Evolutionary conservation across 64 coral and sea anemone genomes (phyloP), one percentile per base, ranked within the genome.

Genomic region (Pocillopora damicornis): DNA sequence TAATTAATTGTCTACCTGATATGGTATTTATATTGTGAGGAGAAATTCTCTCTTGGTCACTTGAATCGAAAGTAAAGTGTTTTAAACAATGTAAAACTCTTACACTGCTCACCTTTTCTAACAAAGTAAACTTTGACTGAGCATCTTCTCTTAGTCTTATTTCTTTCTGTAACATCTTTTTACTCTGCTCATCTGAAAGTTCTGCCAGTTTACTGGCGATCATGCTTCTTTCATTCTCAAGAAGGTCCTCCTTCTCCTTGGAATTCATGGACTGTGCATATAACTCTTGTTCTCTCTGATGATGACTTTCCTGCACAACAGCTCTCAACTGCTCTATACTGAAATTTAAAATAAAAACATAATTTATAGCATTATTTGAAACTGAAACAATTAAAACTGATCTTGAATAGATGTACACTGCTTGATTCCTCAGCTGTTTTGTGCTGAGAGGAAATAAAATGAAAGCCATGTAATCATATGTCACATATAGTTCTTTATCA

Each of bases 71-170:
- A 0, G 0, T 30, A 30, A 30, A 30, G 30, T 30, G 30, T 22
- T 22, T 68, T 15, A 17, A 68, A 22, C 23, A 68, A 67, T 7
- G 0, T 12, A 37, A 51, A 15, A 16, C 15, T 16, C 30, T 34
- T 64, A 2, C 34, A 2, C 10, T 9, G 22, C 90, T 75, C 20
- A 98, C 96, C 90, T 91, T 98, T 36, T 98, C 96, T 36, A 98
- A 87, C 34, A 86, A 38, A 11, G 92, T 68, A 78, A 98, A 98
- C 68, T 95, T 98, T 63, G 93, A 80, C 35, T 98, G 96, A 58
- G 96, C 96, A 71, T 98, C 96, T 83, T 98, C 96, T 38, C 96
- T 89, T 2, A 98, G 82, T 59, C 83, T 38, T 51, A 98, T 98
- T 61, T 98, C 96, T 72, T 94, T 95, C 83, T 98, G 96, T 45